A percentile compares a stretch with the other conserved stretches of the same genome.
Evolutionary conservation across 1,140 invertebrate genomes (phyloP).

Genomic region (Eurosta solidaginis): DNA sequence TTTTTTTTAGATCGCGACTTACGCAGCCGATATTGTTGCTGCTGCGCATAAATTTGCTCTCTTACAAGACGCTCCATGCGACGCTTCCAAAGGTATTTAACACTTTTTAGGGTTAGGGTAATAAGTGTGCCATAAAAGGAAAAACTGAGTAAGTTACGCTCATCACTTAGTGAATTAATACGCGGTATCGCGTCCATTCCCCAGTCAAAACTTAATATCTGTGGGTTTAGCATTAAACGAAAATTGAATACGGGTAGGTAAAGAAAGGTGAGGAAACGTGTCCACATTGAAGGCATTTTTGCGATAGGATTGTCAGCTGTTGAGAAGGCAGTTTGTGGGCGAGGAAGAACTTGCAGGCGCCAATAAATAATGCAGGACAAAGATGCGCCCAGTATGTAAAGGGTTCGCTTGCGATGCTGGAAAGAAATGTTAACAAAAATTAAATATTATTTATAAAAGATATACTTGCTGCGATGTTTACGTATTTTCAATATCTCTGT

Average conservation of each 20-base stretch:
- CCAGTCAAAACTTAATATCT: constrained; percentile 90
- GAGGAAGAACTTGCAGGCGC: constrained; percentile 68
- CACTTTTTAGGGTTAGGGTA: not conserved
- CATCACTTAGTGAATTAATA: constrained; percentile 73
- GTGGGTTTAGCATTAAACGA: constrained; percentile 79
- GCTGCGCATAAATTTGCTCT: not conserved
- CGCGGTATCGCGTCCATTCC: constrained; percentile 91
- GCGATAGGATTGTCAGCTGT: constrained; percentile 90
- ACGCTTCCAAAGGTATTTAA: constrained; percentile 62
- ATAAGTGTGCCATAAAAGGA: constrained; percentile 68
- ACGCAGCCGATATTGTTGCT: constrained; percentile 10
- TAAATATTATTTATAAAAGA: not conserved
- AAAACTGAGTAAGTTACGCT: constrained; percentile 73
- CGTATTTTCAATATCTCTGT: constrained; percentile 4
- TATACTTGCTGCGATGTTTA: not conserved
- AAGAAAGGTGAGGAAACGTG: constrained; percentile 80
- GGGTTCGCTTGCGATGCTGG: constrained; percentile 72
- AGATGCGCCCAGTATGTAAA: constrained; percentile 66
- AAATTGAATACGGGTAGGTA: constrained; percentile 89
- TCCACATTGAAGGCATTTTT: constrained; percentile 71
- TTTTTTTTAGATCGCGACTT: not conserved
- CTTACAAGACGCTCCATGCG: constrained; percentile 44
- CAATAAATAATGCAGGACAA: constrained; percentile 66
- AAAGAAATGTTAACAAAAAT: constrained; percentile 41
- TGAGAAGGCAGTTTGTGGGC: constrained; percentile 76